Conservation (phyloP, 2,888 invertebrate genomes). For the Caenorhabditis sp. region DNA sequence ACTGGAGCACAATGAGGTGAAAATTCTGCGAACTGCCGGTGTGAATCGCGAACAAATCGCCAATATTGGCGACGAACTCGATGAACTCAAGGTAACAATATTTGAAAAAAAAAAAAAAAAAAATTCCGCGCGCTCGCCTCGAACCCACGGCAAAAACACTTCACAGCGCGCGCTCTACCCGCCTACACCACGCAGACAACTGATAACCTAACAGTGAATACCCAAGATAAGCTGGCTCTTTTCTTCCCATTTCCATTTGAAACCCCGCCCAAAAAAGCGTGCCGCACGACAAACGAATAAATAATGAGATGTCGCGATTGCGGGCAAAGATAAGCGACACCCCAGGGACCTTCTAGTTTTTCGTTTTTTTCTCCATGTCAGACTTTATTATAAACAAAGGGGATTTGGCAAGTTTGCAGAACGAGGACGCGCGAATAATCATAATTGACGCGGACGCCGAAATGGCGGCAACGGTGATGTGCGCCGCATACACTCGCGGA, state of each 20-base stretch:
- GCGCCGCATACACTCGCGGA: slow-evolving; percentile 69
- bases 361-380: neutral
- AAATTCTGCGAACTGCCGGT: slow-evolving; percentile 67
- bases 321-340: slow-evolving; percentile 8
- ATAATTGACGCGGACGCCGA: slow-evolving; percentile 93
- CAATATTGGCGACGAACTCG: slow-evolving; percentile 60
- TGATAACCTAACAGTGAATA: too few species aligned
- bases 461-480: slow-evolving; percentile 80
- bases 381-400: too few species aligned
- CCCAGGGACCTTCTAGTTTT: neutral
- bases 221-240: too few species aligned
- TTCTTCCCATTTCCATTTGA: too few species aligned
- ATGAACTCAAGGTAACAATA: slow-evolving; percentile 62
- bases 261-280: too few species aligned
- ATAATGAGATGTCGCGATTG: slow-evolving; percentile 24
- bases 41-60: slow-evolving; percentile 62
- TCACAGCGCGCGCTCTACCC: too few species aligned
- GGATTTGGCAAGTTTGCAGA: slow-evolving; percentile 68
- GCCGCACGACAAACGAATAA: slow-evolving; percentile 18
- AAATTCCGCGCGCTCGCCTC: too few species aligned
- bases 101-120: too few species aligned
- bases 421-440: slow-evolving; percentile 91
- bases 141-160: too few species aligned
- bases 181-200: too few species aligned
- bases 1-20: slow-evolving; percentile 61